These are phyloP conservation scores for Platycercus adscitus DNA, from an alignment of 2,113 vertebrate species.

Conservation along the genomic window DNA sequence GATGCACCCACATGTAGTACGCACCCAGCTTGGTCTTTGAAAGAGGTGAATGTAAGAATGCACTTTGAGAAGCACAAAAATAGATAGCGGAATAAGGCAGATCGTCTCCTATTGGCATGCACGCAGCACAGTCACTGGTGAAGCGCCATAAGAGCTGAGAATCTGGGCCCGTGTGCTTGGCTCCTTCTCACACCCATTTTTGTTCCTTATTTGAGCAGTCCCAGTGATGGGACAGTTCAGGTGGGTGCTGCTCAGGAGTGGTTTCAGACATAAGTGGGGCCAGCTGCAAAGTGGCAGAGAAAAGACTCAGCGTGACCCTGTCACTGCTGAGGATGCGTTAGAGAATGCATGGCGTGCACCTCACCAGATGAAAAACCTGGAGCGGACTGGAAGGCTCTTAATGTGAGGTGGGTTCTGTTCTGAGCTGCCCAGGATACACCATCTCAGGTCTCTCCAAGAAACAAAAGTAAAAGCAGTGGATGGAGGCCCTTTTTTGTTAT, in stretches of 20 bases:
- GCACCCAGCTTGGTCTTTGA: constrained; percentile 35
- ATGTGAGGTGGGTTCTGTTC: not conserved
- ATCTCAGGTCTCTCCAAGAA: not conserved
- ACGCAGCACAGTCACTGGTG: not conserved
- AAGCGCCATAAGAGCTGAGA: not conserved
- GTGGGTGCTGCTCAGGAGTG: not conserved
- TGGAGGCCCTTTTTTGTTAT: not conserved
- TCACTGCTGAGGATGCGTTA: rapidly evolving
- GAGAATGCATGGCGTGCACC: not conserved
- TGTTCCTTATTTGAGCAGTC: not conserved
- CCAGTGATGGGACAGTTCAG: rapidly evolving
- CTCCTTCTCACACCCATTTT: not conserved
- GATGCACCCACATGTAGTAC: constrained; percentile 35
- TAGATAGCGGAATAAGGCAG: constrained; percentile 49
- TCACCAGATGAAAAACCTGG: not conserved
- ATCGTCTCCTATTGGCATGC: constrained; percentile 36
- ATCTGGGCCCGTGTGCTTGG: rapidly evolving
- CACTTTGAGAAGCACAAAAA: constrained; percentile 51
- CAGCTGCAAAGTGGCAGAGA: not conserved
- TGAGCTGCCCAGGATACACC: not conserved
- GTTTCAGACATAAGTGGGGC: not conserved
- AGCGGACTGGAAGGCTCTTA: not conserved
- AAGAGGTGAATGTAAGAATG: constrained; percentile 53
- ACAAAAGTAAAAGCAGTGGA: not conserved
- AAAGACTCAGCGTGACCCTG: not conserved